phyloP scores from a whole-genome alignment of 1,140 invertebrate genomes.

The Acyrthosiphon pisum region DNA sequence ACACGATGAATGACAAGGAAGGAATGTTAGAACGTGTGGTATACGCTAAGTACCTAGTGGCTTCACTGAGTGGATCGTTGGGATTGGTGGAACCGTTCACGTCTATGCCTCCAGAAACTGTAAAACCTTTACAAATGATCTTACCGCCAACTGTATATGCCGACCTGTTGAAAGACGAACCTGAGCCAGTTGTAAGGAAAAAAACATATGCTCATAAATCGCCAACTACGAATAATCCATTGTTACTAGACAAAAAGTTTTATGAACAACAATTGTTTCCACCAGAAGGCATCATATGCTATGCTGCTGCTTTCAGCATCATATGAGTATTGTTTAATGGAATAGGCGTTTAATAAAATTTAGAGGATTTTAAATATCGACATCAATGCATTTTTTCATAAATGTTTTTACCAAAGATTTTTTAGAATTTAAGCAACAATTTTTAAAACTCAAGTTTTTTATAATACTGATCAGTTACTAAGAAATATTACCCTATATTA shows the following conservation, averaged over 20 bases:
- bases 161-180: neutral
- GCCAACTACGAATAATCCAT: neutral
- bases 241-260: neutral
- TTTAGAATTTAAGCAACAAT: too few species aligned
- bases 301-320: slow-evolving; percentile 41
- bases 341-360: neutral
- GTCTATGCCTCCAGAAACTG: neutral
- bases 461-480: too few species aligned
- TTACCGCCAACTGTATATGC: neutral
- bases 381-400: neutral
- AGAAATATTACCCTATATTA: too few species aligned
- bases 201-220: neutral
- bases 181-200: neutral
- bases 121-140: neutral
- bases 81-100: slow-evolving; percentile 35
- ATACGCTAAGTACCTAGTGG: neutral
- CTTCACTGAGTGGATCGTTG: neutral
- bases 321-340: neutral
- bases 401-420: too few species aligned
- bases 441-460: too few species aligned
- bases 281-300: slow-evolving; percentile 35
- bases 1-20: neutral
- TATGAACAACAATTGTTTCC: slow-evolving; percentile 38
- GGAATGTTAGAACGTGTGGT: slow-evolving; percentile 10
- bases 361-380: neutral